Conservation (phyloP, 2,113 vertebrate species). For the Dermatemys mawii region DNA sequence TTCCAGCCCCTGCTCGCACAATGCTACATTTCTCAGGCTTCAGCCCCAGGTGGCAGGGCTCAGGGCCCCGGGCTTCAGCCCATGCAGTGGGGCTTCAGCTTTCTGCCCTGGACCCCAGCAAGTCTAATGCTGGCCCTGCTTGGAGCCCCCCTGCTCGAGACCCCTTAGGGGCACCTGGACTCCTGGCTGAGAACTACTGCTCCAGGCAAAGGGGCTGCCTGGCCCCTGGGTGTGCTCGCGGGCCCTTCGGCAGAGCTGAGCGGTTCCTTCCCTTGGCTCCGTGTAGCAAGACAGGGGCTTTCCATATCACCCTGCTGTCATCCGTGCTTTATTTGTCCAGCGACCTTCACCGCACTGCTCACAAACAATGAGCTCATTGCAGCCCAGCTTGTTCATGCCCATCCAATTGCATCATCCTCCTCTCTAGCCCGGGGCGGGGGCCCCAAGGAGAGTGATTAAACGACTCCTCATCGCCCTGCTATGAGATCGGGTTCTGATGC, state of each 20-base stretch:
- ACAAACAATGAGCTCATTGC: not conserved
- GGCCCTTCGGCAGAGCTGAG: not conserved
- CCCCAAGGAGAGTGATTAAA: not conserved
- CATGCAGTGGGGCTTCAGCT: too few relatives aligned
- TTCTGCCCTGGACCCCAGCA: too few relatives aligned
- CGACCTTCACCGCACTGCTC: not conserved
- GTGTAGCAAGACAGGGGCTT: not conserved
- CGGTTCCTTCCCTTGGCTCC: not conserved
- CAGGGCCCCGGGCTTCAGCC: too few relatives aligned
- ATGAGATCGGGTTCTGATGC: not conserved
- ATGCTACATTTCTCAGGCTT: too few relatives aligned
- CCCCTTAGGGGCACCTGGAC: too few relatives aligned
- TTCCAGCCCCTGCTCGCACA: conserved; percentile 73
- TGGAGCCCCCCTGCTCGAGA: too few relatives aligned
- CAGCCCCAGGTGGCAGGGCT: too few relatives aligned
- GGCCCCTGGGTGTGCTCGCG: not conserved
- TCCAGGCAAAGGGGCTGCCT: too few relatives aligned
- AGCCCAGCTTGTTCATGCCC: not conserved
- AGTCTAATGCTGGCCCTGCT: too few relatives aligned
- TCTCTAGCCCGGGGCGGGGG: not conserved
- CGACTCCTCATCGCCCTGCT: not conserved
- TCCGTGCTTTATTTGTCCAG: not conserved
- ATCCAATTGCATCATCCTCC: not conserved
- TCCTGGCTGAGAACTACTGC: too few relatives aligned
- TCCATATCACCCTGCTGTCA: not conserved